Evolutionary conservation across 2,113 vertebrate genomes (phyloP).

Genomic region (Eulemur rufifrons): DNA sequence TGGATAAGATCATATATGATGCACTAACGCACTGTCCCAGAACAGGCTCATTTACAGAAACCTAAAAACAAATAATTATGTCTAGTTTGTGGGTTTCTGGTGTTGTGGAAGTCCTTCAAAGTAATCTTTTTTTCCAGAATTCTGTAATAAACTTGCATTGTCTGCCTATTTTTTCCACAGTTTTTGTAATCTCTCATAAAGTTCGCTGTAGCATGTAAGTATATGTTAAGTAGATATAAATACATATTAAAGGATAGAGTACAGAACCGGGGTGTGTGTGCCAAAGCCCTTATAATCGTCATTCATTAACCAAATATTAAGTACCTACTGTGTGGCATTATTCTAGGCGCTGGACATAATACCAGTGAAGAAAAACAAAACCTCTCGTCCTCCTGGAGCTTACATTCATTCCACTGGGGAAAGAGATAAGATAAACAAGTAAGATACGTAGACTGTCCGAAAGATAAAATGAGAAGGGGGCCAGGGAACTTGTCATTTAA

Average conservation of each 20-base stretch:
- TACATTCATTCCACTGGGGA: neutral
- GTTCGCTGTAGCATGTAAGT: neutral
- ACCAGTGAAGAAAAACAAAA: neutral
- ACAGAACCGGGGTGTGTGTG: neutral
- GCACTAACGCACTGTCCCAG: neutral
- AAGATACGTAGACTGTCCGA: neutral
- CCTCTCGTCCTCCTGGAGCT: neutral
- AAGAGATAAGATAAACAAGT: neutral
- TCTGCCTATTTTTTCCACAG: neutral
- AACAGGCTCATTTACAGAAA: slow-evolving; percentile 4
- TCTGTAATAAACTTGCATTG: neutral
- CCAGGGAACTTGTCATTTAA: neutral
- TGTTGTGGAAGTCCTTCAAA: neutral
- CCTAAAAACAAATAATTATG: neutral
- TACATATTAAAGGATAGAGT: neutral
- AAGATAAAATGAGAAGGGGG: neutral
- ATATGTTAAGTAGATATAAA: neutral
- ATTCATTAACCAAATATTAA: neutral
- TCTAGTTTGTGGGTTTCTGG: neutral
- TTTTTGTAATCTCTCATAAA: slow-evolving; percentile 25
- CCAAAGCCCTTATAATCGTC: neutral
- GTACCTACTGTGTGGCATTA: neutral
- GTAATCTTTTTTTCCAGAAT: neutral
- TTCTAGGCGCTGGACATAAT: neutral
- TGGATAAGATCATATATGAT: neutral